A percentile compares a stretch with the other conserved stretches of the same genome.
These are phyloP conservation scores for Danionella cerebrum DNA, from an alignment of 2,113 vertebrate genomes.

Conservation along the genomic window DNA sequence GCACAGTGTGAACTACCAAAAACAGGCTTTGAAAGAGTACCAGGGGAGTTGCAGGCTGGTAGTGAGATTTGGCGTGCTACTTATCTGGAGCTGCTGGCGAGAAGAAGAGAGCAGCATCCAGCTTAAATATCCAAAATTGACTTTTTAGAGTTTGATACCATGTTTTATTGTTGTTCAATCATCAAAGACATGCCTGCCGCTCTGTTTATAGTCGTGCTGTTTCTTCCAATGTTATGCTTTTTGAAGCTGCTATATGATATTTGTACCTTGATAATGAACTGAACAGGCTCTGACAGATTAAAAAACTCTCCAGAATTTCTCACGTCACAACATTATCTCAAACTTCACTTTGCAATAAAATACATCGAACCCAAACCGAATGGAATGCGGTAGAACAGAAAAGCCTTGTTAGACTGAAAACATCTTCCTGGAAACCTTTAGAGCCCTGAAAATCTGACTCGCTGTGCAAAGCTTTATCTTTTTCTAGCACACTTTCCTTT, in stretches of 20 bases:
- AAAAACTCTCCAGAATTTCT: background rate
- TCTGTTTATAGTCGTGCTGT: no score
- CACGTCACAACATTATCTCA: background rate
- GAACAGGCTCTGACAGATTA: background rate
- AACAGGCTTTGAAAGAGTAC: no score
- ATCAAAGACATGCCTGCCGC: no score
- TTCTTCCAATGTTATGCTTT: background rate
- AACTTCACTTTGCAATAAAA: background rate
- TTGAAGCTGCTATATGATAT: background rate
- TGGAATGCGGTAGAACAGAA: background rate
- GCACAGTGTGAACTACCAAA: no score
- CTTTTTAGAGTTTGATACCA: no score
- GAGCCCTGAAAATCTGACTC: background rate
- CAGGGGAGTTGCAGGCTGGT: no score
- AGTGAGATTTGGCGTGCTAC: no score
- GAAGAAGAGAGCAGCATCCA: no score
- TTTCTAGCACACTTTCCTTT: background rate
- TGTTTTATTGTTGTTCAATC: no score
- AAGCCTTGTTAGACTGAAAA: background rate
- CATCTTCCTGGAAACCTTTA: background rate
- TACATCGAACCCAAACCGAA: background rate
- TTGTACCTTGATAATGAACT: background rate
- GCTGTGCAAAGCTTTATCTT: conserved; percentile 1
- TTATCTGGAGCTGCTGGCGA: no score
- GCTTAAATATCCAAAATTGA: no score